Percentiles rank a stretch among this genome's conserved stretches.
phyloP scores from a whole-genome alignment of 2,113 vertebrate species.

The Helogale parvula region DNA sequence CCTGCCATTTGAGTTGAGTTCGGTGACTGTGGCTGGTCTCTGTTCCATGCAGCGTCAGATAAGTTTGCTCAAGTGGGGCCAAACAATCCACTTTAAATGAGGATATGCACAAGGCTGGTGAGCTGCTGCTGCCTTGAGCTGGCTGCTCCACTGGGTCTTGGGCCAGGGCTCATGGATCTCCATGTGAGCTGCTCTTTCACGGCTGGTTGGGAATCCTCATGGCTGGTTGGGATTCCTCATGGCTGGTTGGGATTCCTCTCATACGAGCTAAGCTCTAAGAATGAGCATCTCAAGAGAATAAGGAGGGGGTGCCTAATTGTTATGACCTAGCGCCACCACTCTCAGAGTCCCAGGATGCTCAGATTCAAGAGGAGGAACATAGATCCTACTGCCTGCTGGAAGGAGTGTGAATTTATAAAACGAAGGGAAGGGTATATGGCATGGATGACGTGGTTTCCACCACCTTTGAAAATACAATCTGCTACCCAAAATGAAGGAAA shows the following conservation, averaged over 20 bases:
- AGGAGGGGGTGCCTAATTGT: background rate
- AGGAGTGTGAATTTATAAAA: background rate
- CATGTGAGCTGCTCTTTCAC: background rate
- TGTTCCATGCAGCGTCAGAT: background rate
- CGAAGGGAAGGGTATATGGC: background rate
- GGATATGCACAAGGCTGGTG: background rate
- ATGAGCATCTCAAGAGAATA: background rate
- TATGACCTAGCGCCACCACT: background rate
- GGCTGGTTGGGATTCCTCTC: background rate
- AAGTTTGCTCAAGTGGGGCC: background rate
- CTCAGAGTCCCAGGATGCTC: background rate
- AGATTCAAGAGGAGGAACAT: background rate
- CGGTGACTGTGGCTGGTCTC: background rate
- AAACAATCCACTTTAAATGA: background rate
- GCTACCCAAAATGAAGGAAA: background rate
- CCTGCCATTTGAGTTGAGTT: background rate
- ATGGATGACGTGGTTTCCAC: fast-evolving
- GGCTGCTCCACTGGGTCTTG: background rate
- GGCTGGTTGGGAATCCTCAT: background rate
- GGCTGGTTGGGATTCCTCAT: background rate
- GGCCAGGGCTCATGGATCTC: background rate
- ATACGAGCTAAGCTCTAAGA: background rate
- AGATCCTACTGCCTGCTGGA: too few species aligned
- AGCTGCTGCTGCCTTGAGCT: background rate
- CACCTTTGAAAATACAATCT: background rate